Evolutionary conservation across 2,888 invertebrate genomes (phyloP).

Genomic region (Zaprionus lineosus): DNA sequence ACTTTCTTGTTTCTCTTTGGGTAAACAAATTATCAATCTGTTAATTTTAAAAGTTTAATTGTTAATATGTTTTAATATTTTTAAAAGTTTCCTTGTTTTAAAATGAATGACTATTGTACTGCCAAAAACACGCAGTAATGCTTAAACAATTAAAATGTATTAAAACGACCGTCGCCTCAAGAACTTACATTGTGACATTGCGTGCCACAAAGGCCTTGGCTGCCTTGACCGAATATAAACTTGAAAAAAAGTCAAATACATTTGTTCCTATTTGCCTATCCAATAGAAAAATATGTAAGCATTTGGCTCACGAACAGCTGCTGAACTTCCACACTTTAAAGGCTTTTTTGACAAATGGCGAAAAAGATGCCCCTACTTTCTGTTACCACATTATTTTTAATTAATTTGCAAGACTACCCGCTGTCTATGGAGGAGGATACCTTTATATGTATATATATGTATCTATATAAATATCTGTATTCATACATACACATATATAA

Average conservation of each 20-base stretch:
- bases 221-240: slow-evolving; percentile 57
- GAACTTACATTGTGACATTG: slow-evolving; percentile 67
- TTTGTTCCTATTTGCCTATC: slow-evolving; percentile 16
- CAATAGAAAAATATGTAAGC: slow-evolving; percentile 45
- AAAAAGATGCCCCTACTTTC: slow-evolving; percentile 2
- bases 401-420: slow-evolving; percentile 62
- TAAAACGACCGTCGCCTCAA: slow-evolving; percentile 30
- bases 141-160: slow-evolving; percentile 4
- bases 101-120: not conserved
- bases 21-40: slow-evolving; percentile 61
- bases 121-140: not conserved
- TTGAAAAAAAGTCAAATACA: slow-evolving; percentile 56
- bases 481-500: too few species aligned
- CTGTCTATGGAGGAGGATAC: slow-evolving; percentile 15
- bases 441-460: not conserved
- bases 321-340: slow-evolving; percentile 42
- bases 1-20: slow-evolving; percentile 31
- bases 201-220: slow-evolving; percentile 68
- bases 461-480: slow-evolving; percentile 4
- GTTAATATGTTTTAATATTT: slow-evolving; percentile 30
- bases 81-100: slow-evolving; percentile 10
- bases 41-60: slow-evolving; percentile 38
- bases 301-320: slow-evolving; percentile 56
- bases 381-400: slow-evolving; percentile 68
- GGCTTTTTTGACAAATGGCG: slow-evolving; percentile 8